Evolutionary conservation across 2,888 invertebrate species (phyloP).

Genomic region (Mesodorylaimus sp.): DNA sequence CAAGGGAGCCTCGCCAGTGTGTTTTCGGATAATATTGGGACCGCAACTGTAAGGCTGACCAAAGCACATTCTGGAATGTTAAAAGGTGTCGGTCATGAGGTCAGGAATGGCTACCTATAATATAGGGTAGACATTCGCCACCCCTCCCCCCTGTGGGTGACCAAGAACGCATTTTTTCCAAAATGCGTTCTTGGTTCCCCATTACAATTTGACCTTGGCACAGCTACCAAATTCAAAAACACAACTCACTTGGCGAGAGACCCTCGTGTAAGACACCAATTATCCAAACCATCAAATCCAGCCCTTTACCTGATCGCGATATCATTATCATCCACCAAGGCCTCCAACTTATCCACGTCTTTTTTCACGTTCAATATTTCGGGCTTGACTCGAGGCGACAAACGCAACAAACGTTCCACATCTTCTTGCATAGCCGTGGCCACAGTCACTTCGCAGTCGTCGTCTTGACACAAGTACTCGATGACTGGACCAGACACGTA

Average conservation of each 20-base stretch:
- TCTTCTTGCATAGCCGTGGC: slow-evolving; percentile 69
- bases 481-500: slow-evolving; percentile 81
- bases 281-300: no score
- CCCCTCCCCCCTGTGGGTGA: no score
- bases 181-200: no score
- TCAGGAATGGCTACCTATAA: neutral
- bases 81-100: neutral
- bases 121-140: no score
- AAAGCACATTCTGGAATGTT: neutral
- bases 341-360: slow-evolving; percentile 46
- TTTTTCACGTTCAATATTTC: slow-evolving; percentile 63
- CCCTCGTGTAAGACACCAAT: no score
- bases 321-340: slow-evolving; percentile 47
- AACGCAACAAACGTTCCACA: slow-evolving; percentile 58
- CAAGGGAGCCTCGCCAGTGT: no score
- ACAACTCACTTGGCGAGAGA: no score
- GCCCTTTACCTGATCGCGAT: slow-evolving; percentile 34
- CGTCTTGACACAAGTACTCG: slow-evolving; percentile 69
- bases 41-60: no score
- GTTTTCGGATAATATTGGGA: no score
- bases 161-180: no score
- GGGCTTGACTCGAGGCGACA: slow-evolving; percentile 49
- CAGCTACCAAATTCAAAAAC: no score
- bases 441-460: slow-evolving; percentile 61
- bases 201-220: no score